A percentile compares a stretch with the other conserved stretches of the same genome.
These are phyloP conservation scores for Atrichornis clamosus DNA, from an alignment of 2,113 vertebrate species.

Conservation along the genomic window DNA sequence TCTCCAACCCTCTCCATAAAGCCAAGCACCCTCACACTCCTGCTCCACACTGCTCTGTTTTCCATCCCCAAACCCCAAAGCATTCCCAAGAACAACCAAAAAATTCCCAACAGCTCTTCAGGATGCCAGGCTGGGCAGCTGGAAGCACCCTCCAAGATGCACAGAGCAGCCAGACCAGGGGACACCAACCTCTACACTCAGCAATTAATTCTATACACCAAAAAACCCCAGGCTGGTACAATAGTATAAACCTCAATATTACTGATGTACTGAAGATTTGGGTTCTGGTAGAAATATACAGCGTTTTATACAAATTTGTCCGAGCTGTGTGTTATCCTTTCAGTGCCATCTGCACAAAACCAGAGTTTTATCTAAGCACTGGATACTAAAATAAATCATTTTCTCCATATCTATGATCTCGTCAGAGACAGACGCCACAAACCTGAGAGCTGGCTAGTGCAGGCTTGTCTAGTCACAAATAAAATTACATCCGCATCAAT, in stretches of 20 bases:
- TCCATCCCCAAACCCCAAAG: not conserved
- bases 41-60: not conserved
- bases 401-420: constrained; percentile 9
- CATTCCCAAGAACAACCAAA: not conserved
- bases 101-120: not conserved
- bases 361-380: constrained; percentile 14
- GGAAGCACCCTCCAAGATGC: not conserved
- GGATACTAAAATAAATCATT: constrained; percentile 55
- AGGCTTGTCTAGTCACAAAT: constrained; percentile 50
- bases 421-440: constrained; percentile 39
- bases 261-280: not conserved
- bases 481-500: not conserved
- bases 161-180: not conserved
- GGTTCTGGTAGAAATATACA: not conserved
- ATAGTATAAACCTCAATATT: not conserved
- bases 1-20: not conserved
- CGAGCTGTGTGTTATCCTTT: constrained; percentile 20
- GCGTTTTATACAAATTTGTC: constrained; percentile 8
- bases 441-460: constrained; percentile 33
- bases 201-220: not conserved
- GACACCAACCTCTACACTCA: not conserved
- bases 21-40: accelerated
- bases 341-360: constrained; percentile 18
- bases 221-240: accelerated
- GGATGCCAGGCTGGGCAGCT: not conserved